Conservation (phyloP, 2,888 invertebrate species). For the Apocheima hispidaria region DNA sequence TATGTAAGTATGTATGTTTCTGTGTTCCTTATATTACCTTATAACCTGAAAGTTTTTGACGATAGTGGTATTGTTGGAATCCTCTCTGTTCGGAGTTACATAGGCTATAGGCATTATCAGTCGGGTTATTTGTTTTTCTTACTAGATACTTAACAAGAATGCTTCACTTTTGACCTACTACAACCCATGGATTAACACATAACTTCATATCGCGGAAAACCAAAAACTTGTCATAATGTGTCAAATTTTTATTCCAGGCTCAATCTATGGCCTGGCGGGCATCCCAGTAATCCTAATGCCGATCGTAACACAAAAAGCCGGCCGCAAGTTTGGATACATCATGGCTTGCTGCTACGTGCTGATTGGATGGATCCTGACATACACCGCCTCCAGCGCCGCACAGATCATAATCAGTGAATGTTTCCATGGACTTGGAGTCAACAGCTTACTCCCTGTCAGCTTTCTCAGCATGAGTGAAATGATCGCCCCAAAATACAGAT, state of each 20-base stretch:
- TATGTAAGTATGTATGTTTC: too few relatives aligned
- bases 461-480: slow-evolving; percentile 28
- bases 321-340: slow-evolving; percentile 28
- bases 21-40: too few relatives aligned
- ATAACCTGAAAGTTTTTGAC: too few relatives aligned
- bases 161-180: too few relatives aligned
- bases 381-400: slow-evolving; percentile 8
- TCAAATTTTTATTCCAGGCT: slow-evolving; percentile 23
- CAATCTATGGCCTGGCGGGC: slow-evolving; percentile 28
- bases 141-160: too few relatives aligned
- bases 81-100: too few relatives aligned
- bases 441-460: slow-evolving; percentile 23
- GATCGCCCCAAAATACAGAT: slow-evolving; percentile 27
- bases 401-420: slow-evolving; percentile 25
- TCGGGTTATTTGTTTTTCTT: too few relatives aligned
- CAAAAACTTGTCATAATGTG: background rate
- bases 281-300: slow-evolving; percentile 26
- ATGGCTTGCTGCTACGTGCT: slow-evolving; percentile 22
- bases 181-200: too few relatives aligned
- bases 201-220: too few relatives aligned
- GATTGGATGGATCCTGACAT: slow-evolving; percentile 30
- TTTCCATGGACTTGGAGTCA: slow-evolving; percentile 27
- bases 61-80: too few relatives aligned
- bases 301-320: slow-evolving; percentile 18
- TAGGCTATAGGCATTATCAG: too few relatives aligned